phyloP scores from a whole-genome alignment of 2,888 invertebrate genomes.

The Aphodius granarius region DNA sequence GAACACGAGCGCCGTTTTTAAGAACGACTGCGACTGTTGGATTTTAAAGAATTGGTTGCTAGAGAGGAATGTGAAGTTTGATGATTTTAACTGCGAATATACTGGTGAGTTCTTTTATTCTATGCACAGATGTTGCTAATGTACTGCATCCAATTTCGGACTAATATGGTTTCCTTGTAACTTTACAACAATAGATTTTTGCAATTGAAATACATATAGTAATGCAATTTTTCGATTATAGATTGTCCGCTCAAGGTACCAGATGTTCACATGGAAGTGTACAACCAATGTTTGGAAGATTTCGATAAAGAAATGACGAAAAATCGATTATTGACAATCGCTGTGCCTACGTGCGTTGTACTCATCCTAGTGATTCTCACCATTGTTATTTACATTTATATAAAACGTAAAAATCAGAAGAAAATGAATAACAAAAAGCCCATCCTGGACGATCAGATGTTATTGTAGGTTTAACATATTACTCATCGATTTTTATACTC shows the following conservation, averaged over 20 bases:
- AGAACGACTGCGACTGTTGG: constrained; percentile 26
- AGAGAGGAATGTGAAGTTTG: constrained; percentile 7
- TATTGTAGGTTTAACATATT: neutral
- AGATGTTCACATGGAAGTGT: constrained; percentile 3
- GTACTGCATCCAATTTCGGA: neutral
- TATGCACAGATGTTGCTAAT: neutral
- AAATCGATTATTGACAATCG: constrained; percentile 7
- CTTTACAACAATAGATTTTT: neutral
- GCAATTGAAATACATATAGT: neutral
- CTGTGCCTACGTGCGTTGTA: neutral
- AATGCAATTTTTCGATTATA: neutral
- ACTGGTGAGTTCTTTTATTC: neutral
- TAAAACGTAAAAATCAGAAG: constrained; percentile 13
- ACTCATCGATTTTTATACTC: neutral
- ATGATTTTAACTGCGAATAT: neutral
- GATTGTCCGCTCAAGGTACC: constrained; percentile 14
- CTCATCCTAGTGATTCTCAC: neutral
- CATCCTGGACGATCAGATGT: neutral
- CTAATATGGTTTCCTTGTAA: neutral
- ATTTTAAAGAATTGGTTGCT: constrained; percentile 23
- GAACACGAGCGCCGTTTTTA: constrained; percentile 21
- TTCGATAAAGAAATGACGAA: neutral
- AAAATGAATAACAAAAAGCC: neutral
- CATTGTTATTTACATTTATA: neutral
- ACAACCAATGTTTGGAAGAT: constrained; percentile 3